Base-by-base conservation (phyloP, 64 coral and sea anemone genomes). In the Trachythela sp. region DNA sequence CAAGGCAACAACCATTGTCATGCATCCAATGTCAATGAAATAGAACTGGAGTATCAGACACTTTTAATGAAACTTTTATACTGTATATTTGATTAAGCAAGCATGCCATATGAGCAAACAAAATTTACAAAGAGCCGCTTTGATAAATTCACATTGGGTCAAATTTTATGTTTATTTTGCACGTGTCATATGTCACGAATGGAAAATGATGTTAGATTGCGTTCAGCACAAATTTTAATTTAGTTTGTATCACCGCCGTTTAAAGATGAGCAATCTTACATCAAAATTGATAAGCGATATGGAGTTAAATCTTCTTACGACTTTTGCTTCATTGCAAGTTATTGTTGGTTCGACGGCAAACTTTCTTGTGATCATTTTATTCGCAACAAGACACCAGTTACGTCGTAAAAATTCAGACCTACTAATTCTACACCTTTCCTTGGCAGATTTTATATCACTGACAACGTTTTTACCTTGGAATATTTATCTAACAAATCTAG, bases 401-500 rank as follows among this genome's bases (percentile, higher is more conserved):
- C 75, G 75, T 10, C 31, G 75, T 0, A 2, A 39, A 30, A 80
- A 80, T 10, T 80, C 33, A 10, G 75, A 80, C 30, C 35, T 80
- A 20, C 37, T 80, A 15, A 80, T 80, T 37, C 33, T 80, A 13
- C 20, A 80, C 35, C 75, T 80, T 36, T 20, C 75, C 4, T 10
- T 80, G 30, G 75, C 37, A 14, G 75, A 80, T 36, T 80, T 80
- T 38, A 80, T 80, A 34, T 80, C 75, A 22, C 33, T 80, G 31
- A 18, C 75, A 18, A 80, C 75, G 75, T 80, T 80, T 80, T 20
- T 80, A 35, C 75, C 75, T 9, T 80, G 75, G 75, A 80, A 80
- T 80, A 39, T 39, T 37, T 80, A 80, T 39, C 31, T 80, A 15
- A 80, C 75, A 80, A 37, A 80, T 80, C 9, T 35, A 17, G 75